These are phyloP conservation scores for Cephus runcator DNA, from an alignment of 2,888 invertebrate genomes.

Conservation along the genomic window DNA sequence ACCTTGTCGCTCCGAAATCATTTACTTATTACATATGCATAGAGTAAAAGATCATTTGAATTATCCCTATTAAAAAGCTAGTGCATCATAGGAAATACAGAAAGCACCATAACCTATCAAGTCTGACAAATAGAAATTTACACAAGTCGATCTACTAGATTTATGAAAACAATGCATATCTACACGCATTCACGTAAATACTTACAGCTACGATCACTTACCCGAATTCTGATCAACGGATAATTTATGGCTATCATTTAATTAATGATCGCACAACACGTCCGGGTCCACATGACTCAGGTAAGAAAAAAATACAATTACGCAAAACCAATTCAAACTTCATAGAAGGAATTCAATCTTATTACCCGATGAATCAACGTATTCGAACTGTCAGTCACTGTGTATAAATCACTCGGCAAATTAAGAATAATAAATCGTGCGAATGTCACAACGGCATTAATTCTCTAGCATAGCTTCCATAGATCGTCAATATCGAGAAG, in stretches of 20 bases:
- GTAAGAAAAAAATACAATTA: not conserved
- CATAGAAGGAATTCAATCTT: not conserved
- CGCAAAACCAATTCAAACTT: not conserved
- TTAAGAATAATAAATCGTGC: not conserved
- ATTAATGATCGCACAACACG: not conserved
- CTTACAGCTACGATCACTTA: not conserved
- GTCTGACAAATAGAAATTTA: not conserved
- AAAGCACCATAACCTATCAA: not conserved
- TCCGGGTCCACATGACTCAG: too few species aligned
- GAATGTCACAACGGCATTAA: not conserved
- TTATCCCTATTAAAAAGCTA: not conserved
- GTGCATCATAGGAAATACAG: not conserved
- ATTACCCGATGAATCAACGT: not conserved
- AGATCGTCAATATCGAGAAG: not conserved
- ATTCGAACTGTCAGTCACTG: not conserved
- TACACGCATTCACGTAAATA: not conserved
- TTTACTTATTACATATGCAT: not conserved
- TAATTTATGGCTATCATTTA: not conserved
- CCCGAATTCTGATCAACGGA: not conserved
- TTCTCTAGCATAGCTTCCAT: not conserved
- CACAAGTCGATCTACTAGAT: not conserved
- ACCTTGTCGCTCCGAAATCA: not conserved
- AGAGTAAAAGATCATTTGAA: not conserved
- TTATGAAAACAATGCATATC: not conserved
- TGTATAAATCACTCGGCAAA: not conserved